Conservation (phyloP, 2,888 invertebrate genomes). For the Reticulitermes lucifugus region DNA sequence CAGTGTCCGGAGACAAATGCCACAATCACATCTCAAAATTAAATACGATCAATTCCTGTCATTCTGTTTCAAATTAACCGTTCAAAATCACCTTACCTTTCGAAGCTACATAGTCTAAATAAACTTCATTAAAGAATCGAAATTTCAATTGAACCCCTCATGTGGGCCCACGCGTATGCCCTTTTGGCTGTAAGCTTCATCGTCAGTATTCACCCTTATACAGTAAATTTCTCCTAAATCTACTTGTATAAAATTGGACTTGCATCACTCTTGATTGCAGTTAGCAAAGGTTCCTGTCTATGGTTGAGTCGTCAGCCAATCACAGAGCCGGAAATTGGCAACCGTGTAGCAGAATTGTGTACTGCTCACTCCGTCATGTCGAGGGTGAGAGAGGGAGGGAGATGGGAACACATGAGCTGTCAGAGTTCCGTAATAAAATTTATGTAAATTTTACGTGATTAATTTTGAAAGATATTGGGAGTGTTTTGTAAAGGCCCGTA, state of each 20-base stretch:
- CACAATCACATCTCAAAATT: too few relatives aligned
- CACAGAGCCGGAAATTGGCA: slow-evolving; percentile 50
- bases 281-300: slow-evolving; percentile 9
- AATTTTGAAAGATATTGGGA: slow-evolving; percentile 26
- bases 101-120: too few relatives aligned
- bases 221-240: neutral
- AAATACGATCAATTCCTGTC: too few relatives aligned
- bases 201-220: too few relatives aligned
- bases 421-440: slow-evolving; percentile 15
- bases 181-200: too few relatives aligned
- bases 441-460: slow-evolving; percentile 33
- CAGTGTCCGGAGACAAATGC: too few relatives aligned
- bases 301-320: slow-evolving; percentile 46
- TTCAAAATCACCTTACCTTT: too few relatives aligned
- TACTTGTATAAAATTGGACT: neutral
- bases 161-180: too few relatives aligned
- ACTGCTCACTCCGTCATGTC: slow-evolving; percentile 19
- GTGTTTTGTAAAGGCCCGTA: too few relatives aligned
- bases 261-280: slow-evolving; percentile 11
- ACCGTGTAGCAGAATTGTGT: slow-evolving; percentile 49
- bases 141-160: too few relatives aligned
- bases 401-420: slow-evolving; percentile 19
- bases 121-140: too few relatives aligned
- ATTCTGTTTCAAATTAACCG: too few relatives aligned
- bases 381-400: neutral